Evolutionary conservation across 2,113 vertebrate genomes (phyloP).

Genomic region (Chaetodon auriga): DNA sequence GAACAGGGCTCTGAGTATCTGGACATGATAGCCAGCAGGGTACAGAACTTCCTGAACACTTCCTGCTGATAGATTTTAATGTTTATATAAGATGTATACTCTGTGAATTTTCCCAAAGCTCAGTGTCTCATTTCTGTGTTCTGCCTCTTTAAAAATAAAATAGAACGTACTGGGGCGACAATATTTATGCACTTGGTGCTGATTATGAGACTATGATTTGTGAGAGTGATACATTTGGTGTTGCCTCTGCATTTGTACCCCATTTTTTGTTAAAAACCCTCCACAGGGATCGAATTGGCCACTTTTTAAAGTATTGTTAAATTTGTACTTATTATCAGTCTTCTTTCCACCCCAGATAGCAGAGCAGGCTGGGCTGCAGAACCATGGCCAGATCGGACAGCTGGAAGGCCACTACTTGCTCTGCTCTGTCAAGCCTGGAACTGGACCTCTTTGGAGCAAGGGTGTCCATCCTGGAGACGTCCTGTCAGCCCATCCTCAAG

Average conservation of each 20-base stretch:
- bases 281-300: no score
- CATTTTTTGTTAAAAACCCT: not conserved
- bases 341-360: constrained; percentile 83
- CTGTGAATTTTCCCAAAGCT: not conserved
- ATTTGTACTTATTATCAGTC: constrained; percentile 1
- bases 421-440: constrained; percentile 57
- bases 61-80: not conserved
- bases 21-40: constrained; percentile 84
- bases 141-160: not conserved
- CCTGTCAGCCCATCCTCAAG: constrained; percentile 87
- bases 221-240: not conserved
- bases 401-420: constrained; percentile 93
- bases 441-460: constrained; percentile 37
- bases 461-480: constrained; percentile 76
- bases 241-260: not conserved
- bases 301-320: not conserved
- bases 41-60: constrained; percentile 60
- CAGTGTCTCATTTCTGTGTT: not conserved
- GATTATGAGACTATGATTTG: not conserved
- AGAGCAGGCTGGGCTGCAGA: constrained; percentile 86
- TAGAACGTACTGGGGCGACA: not conserved
- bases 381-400: constrained; percentile 92
- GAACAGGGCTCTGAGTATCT: constrained; percentile 77
- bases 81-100: not conserved
- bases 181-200: not conserved